Percentiles rank a stretch among this genome's conserved stretches.
These are phyloP conservation scores for Alloplasta piceator DNA, from an alignment of 2,888 invertebrate species.

Conservation along the genomic window DNA sequence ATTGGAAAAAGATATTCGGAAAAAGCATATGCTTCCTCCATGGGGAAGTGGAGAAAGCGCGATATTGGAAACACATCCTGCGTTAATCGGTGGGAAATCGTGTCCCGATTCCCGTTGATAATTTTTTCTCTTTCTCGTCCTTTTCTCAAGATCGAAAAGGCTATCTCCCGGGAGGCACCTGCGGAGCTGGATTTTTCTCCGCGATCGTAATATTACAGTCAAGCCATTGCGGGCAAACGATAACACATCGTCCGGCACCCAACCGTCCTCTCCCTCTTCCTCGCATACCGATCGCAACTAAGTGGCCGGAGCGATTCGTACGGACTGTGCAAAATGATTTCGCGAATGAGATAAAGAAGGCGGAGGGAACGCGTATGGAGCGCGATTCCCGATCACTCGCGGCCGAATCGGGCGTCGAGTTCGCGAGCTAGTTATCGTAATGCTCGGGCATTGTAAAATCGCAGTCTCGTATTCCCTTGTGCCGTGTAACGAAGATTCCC, in stretches of 20 bases:
- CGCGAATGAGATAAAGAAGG: slow-evolving; percentile 69
- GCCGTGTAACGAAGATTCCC: slow-evolving; percentile 51
- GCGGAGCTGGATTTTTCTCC: background rate
- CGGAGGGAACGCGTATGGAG: slow-evolving; percentile 51
- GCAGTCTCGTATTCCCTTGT: slow-evolving; percentile 24
- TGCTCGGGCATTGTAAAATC: slow-evolving; percentile 14
- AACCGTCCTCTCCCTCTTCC: slow-evolving; percentile 23
- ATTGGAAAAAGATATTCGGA: too few species aligned
- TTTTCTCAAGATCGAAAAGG: background rate
- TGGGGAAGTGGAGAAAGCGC: too few species aligned
- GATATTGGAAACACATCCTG: too few species aligned
- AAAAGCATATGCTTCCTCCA: too few species aligned
- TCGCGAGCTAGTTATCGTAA: slow-evolving; percentile 59
- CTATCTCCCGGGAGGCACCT: slow-evolving; percentile 38
- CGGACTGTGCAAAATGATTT: slow-evolving; percentile 63
- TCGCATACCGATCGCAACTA: slow-evolving; percentile 9
- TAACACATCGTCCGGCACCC: slow-evolving; percentile 19
- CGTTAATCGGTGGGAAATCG: slow-evolving; percentile 2
- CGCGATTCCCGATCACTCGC: slow-evolving; percentile 69
- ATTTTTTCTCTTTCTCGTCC: too few species aligned
- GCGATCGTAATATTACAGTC: slow-evolving; percentile 35
- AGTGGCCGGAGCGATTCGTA: slow-evolving; percentile 34
- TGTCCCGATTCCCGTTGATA: slow-evolving; percentile 2
- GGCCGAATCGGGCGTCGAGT: slow-evolving; percentile 68
- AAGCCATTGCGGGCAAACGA: slow-evolving; percentile 10